These are phyloP conservation scores for Anoplopoma fimbria DNA, from an alignment of 2,113 vertebrate species.

Conservation along the genomic window DNA sequence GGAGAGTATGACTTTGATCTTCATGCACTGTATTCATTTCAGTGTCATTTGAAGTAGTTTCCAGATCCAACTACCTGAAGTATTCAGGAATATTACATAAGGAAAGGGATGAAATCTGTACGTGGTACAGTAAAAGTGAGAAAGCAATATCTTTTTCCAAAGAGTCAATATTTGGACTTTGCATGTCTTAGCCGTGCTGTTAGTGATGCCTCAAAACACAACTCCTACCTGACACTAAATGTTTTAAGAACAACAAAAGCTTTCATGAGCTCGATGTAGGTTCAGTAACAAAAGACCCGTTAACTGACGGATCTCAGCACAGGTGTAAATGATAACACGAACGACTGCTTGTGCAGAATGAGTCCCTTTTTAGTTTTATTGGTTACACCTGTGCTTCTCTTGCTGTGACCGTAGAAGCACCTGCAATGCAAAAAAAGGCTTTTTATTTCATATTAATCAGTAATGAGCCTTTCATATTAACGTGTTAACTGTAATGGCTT, in stretches of 20 bases:
- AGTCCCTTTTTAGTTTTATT: not conserved
- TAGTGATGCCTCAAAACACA: not conserved
- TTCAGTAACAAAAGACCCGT: not conserved
- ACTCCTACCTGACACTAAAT: not conserved
- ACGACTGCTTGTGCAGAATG: not conserved
- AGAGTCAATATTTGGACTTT: not conserved
- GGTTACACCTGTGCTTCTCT: not conserved
- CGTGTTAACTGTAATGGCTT: not conserved
- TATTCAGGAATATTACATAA: not conserved
- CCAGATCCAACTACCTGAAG: not conserved
- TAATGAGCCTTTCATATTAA: not conserved
- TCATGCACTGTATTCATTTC: not conserved
- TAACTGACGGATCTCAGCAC: not conserved
- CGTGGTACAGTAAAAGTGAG: not conserved
- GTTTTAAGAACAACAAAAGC: not conserved
- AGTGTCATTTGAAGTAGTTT: not conserved
- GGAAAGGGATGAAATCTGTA: not conserved
- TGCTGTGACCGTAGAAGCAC: not conserved
- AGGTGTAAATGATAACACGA: not conserved
- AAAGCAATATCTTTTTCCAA: not conserved
- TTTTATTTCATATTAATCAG: not conserved
- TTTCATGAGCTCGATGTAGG: not conserved
- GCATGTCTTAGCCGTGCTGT: not conserved
- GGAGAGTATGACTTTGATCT: not conserved
- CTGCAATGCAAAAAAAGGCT: too few species aligned